These are phyloP conservation scores for Pachypanchax playfairii DNA, from an alignment of 2,113 vertebrate species.

Conservation along the genomic window DNA sequence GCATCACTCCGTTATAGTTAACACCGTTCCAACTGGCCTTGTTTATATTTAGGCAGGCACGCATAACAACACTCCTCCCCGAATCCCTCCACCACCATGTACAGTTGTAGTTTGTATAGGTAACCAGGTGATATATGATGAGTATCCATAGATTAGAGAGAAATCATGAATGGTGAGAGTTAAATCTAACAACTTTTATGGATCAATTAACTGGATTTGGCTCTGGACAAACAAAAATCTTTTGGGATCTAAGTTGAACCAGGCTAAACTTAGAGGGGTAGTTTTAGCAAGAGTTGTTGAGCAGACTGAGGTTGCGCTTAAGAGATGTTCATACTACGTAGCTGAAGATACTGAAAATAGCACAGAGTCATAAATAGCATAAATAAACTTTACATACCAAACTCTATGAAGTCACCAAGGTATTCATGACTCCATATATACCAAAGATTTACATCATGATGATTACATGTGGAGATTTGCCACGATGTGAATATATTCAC, in stretches of 20 bases:
- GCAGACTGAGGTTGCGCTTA: slow-evolving; percentile 64
- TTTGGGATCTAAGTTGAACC: slow-evolving; percentile 54
- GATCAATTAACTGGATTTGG: slow-evolving; percentile 63
- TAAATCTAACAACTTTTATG: slow-evolving; percentile 21
- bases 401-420: slow-evolving; percentile 46
- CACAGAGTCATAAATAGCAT: slow-evolving; percentile 31
- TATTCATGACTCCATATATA: slow-evolving; percentile 35
- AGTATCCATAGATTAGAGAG: neutral
- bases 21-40: slow-evolving; percentile 44
- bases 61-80: slow-evolving; percentile 40
- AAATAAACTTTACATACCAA: slow-evolving; percentile 49
- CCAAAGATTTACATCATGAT: slow-evolving; percentile 8
- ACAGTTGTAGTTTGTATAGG: slow-evolving; percentile 58
- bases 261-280: slow-evolving; percentile 68
- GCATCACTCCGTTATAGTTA: slow-evolving; percentile 61
- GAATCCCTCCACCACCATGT: slow-evolving; percentile 64
- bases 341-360: slow-evolving; percentile 57
- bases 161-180: neutral
- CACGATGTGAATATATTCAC: neutral
- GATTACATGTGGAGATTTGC: slow-evolving; percentile 18
- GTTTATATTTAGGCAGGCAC: slow-evolving; percentile 75
- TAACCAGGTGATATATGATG: slow-evolving; percentile 4
- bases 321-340: slow-evolving; percentile 54
- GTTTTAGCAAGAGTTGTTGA: slow-evolving; percentile 58
- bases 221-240: slow-evolving; percentile 33